Percentiles rank a stretch among this genome's conserved stretches.
Conservation (phyloP, 2,888 invertebrate genomes). For the Oscheius sp. region DNA sequence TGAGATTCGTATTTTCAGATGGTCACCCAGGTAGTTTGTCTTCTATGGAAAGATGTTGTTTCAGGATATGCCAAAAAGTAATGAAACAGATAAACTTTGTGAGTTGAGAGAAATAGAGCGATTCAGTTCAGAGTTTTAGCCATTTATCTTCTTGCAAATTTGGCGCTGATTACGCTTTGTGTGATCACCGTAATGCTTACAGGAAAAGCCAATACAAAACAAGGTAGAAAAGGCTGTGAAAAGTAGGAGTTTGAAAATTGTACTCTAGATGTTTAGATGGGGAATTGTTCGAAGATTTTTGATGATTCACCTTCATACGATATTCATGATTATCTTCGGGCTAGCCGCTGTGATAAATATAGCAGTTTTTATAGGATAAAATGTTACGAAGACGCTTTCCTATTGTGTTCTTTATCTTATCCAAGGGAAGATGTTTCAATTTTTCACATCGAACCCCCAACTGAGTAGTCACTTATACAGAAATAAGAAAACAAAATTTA, state of each 20-base stretch:
- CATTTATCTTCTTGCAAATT: not conserved
- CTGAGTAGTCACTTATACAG: too few species aligned
- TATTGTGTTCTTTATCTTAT: too few species aligned
- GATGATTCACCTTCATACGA: not conserved
- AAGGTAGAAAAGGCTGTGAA: too few species aligned
- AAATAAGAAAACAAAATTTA: too few species aligned
- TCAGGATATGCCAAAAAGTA: not conserved
- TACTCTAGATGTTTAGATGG: too few species aligned
- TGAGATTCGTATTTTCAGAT: not conserved
- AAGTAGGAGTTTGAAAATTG: too few species aligned
- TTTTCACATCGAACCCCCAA: too few species aligned
- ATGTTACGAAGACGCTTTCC: too few species aligned
- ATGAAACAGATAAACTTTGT: not conserved
- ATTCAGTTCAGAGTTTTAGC: not conserved
- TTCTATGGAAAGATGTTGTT: too few species aligned
- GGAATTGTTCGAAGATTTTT: too few species aligned
- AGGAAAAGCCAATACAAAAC: not conserved
- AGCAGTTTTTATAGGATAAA: not conserved
- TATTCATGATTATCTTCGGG: not conserved
- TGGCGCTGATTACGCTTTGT: not conserved
- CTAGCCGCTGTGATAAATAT: not conserved
- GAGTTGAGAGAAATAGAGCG: not conserved
- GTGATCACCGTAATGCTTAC: not conserved
- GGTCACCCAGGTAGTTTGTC: not conserved
- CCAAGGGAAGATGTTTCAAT: too few species aligned